phyloP scores from a whole-genome alignment of 1,140 invertebrate species.

The Thaumetopoea pityocampa region DNA sequence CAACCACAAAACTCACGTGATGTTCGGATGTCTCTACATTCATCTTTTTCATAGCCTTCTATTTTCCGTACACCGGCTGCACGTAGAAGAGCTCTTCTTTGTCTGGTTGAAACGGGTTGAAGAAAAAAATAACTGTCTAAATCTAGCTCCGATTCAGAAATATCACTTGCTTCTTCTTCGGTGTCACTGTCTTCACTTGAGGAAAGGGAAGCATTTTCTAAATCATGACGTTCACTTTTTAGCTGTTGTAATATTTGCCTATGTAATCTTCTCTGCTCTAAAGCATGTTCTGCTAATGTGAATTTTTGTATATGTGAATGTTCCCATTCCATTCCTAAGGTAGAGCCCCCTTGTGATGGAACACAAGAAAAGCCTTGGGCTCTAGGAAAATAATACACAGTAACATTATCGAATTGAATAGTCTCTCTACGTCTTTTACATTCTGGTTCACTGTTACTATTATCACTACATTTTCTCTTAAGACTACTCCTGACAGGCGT shows the following conservation, averaged over 20 bases:
- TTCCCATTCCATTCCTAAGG: constrained; percentile 94
- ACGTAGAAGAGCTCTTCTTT: constrained; percentile 89
- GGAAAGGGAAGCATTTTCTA: constrained; percentile 71
- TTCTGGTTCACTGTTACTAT: constrained; percentile 34
- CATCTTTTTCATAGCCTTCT: constrained; percentile 94
- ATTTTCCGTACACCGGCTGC: constrained; percentile 95
- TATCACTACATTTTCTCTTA: constrained; percentile 56
- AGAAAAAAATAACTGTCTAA: constrained; percentile 95
- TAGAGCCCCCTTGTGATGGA: constrained; percentile 96
- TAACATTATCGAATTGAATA: constrained; percentile 94
- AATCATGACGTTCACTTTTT: constrained; percentile 80
- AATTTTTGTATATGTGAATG: constrained; percentile 86
- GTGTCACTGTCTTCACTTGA: constrained; percentile 87
- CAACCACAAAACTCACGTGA: constrained; percentile 97
- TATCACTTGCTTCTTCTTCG: constrained; percentile 88
- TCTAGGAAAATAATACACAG: constrained; percentile 96
- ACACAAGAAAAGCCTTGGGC: constrained; percentile 98
- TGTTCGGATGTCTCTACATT: constrained; percentile 93
- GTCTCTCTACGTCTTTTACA: constrained; percentile 83
- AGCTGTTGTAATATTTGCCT: constrained; percentile 87
- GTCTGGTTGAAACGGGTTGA: constrained; percentile 94
- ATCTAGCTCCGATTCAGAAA: constrained; percentile 90
- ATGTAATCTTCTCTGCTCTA: constrained; percentile 91
- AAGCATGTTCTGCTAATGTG: constrained; percentile 87
- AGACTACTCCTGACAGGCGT: constrained; percentile 55